phyloP scores from a whole-genome alignment of 2,888 invertebrate genomes.

The Flexamia atlantica region DNA sequence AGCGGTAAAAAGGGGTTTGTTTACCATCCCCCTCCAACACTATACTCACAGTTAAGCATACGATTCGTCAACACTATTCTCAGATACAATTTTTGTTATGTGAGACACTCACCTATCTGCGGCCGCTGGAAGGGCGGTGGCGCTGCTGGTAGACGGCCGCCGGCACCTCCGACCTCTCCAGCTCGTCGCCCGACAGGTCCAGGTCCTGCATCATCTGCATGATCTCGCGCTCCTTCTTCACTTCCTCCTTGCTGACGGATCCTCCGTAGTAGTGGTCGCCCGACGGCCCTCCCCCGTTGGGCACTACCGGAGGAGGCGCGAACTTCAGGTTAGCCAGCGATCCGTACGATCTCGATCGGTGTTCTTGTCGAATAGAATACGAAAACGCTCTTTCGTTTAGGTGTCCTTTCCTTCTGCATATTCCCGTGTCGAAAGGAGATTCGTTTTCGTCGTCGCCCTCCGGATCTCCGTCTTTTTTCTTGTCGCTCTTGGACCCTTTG shows the following conservation, averaged over 20 bases:
- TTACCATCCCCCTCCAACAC: no score
- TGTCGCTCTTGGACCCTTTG: slow-evolving; percentile 57
- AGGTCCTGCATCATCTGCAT: slow-evolving; percentile 96
- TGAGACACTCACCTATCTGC: slow-evolving; percentile 68
- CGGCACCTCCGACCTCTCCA: slow-evolving; percentile 83
- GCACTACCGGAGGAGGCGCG: slow-evolving; percentile 80
- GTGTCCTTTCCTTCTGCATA: slow-evolving; percentile 94
- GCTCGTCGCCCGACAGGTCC: slow-evolving; percentile 87
- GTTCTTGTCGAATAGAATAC: slow-evolving; percentile 95
- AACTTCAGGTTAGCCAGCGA: slow-evolving; percentile 94
- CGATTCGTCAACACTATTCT: no score
- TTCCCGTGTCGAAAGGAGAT: slow-evolving; percentile 87
- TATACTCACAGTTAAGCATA: no score
- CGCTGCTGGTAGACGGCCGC: slow-evolving; percentile 77
- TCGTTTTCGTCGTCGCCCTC: slow-evolving; percentile 72
- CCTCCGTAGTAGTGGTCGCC: slow-evolving; percentile 65
- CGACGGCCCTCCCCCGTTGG: slow-evolving; percentile 70
- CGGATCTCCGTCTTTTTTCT: slow-evolving; percentile 69
- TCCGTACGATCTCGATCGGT: slow-evolving; percentile 94
- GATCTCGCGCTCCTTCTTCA: slow-evolving; percentile 94
- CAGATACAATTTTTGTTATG: no score
- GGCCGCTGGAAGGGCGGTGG: slow-evolving; percentile 64
- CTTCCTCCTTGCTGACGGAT: slow-evolving; percentile 78
- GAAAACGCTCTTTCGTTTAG: slow-evolving; percentile 95
- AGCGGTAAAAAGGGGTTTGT: no score